phyloP scores from a whole-genome alignment of 2,888 invertebrate genomes.

The Heliothis peltigera region DNA sequence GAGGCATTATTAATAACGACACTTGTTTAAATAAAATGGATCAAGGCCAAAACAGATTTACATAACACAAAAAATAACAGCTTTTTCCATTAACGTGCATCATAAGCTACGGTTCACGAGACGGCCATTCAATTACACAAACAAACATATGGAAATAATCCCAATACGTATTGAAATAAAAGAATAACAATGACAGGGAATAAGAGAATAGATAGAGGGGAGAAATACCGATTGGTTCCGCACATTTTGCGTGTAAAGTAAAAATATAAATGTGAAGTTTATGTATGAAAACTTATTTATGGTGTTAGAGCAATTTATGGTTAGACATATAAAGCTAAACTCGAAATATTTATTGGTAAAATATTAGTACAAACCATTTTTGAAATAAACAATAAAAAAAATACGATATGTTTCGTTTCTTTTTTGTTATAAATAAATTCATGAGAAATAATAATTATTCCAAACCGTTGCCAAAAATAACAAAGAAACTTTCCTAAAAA shows the following conservation, averaged over 20 bases:
- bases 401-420: too few relatives aligned
- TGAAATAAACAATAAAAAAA: too few relatives aligned
- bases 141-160: slow-evolving; percentile 68
- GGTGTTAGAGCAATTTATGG: slow-evolving; percentile 39
- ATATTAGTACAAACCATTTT: too few relatives aligned
- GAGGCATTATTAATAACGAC: too few relatives aligned
- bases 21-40: too few relatives aligned
- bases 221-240: slow-evolving; percentile 52
- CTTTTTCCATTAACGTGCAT: slow-evolving; percentile 8
- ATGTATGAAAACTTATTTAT: slow-evolving; percentile 32
- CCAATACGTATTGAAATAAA: slow-evolving; percentile 60
- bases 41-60: too few relatives aligned
- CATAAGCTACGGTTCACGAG: slow-evolving; percentile 18
- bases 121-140: slow-evolving; percentile 57
- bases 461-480: not conserved
- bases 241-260: slow-evolving; percentile 48
- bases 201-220: slow-evolving; percentile 48
- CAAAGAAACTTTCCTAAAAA: not conserved
- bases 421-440: too few relatives aligned
- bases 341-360: not conserved
- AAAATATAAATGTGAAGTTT: slow-evolving; percentile 45
- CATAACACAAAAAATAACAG: too few relatives aligned
- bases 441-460: not conserved
- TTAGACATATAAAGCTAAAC: slow-evolving; percentile 9
- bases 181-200: slow-evolving; percentile 58